Conservation (phyloP, 2,113 vertebrate genomes). For the Notarius lentiginosus region DNA sequence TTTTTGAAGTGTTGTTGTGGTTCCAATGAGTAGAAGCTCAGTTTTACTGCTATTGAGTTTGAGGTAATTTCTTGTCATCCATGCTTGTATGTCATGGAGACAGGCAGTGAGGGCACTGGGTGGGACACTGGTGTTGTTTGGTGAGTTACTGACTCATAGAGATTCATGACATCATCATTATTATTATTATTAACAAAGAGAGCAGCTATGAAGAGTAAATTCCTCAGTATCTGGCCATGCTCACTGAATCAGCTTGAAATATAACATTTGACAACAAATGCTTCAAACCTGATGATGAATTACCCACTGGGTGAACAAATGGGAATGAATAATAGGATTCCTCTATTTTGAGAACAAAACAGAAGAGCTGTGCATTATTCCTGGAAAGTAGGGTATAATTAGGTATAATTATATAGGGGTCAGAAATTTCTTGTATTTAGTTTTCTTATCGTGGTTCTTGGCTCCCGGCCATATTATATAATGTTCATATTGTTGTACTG, state of each 20-base stretch:
- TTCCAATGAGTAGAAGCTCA: too few species aligned
- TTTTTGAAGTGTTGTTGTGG: too few species aligned
- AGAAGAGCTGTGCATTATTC: not conserved
- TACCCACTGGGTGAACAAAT: not conserved
- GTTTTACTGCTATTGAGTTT: too few species aligned
- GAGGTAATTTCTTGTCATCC: too few species aligned
- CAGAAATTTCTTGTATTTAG: not conserved
- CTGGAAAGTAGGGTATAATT: not conserved
- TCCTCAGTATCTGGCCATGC: not conserved
- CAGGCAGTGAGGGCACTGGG: not conserved
- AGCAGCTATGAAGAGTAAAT: not conserved
- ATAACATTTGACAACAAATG: not conserved
- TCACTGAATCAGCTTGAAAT: not conserved
- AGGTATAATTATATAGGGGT: not conserved
- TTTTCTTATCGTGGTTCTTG: not conserved
- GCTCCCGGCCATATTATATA: not conserved
- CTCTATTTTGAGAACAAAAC: not conserved
- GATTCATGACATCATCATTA: not conserved
- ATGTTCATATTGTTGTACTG: not conserved
- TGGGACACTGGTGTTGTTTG: not conserved
- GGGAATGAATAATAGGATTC: not conserved
- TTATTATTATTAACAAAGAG: not conserved
- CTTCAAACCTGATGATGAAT: not conserved
- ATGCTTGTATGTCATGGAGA: not conserved
- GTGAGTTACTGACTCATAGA: not conserved